Conservation (phyloP, 2,797 vertebrate species). For the Silurus lanzhouensis region DNA sequence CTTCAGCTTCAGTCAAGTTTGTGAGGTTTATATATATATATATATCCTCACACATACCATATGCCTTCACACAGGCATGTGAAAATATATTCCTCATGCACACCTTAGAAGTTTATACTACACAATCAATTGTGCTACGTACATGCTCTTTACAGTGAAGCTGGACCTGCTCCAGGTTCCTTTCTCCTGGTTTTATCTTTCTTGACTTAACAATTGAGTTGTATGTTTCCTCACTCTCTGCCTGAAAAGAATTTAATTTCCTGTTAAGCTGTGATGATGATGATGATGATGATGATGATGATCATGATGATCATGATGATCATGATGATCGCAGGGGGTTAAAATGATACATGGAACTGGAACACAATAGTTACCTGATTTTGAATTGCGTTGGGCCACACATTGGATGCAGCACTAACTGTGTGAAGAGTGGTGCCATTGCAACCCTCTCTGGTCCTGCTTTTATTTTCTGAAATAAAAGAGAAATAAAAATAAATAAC, state of each 20-base stretch:
- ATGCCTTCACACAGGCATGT: too few species aligned
- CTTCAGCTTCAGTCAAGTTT: too few species aligned
- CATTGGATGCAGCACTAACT: background rate
- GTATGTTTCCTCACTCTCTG: background rate
- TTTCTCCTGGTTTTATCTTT: background rate
- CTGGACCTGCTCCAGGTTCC: background rate
- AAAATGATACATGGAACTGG: background rate
- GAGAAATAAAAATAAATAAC: background rate
- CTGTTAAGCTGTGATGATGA: background rate
- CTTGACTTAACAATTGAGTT: constrained; percentile 7
- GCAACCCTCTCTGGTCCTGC: background rate
- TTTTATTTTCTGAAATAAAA: background rate
- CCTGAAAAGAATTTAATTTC: background rate
- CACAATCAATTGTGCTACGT: background rate
- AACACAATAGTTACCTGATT: background rate
- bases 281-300: too few species aligned
- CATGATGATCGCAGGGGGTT: background rate
- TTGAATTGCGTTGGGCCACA: background rate
- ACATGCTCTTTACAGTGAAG: background rate
- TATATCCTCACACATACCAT: too few species aligned
- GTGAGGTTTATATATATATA: too few species aligned
- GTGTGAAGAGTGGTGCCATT: background rate
- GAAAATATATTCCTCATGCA: too few species aligned
- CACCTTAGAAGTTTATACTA: too few species aligned
- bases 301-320: too few species aligned